Conservation (phyloP, 1,140 invertebrate genomes). For the Hypothenemus hampei region DNA sequence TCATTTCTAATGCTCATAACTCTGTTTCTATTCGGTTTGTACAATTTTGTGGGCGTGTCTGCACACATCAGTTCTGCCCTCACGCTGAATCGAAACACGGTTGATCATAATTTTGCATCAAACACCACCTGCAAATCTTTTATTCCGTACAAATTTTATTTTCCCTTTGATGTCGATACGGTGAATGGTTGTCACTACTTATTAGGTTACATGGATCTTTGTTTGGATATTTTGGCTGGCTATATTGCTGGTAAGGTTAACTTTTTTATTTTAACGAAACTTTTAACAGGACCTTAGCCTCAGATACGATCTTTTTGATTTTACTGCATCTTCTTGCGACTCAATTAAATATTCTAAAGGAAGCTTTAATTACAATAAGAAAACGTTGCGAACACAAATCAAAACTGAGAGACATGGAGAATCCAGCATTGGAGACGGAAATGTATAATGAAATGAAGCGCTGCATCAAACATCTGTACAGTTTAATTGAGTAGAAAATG, state of each 20-base stretch:
- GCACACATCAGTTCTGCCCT: constrained; percentile 13
- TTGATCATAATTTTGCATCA: neutral
- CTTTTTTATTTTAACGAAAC: neutral
- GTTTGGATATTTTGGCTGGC: constrained; percentile 9
- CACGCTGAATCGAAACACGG: constrained; percentile 9
- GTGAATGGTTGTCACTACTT: constrained; percentile 14
- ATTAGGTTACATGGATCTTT: constrained; percentile 20
- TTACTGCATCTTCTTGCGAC: constrained; percentile 32
- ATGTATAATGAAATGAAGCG: constrained; percentile 35
- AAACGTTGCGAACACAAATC: constrained; percentile 30
- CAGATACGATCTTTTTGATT: constrained; percentile 31
- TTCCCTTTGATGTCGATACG: constrained; percentile 20
- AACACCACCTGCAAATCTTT: constrained; percentile 15
- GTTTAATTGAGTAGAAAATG: constrained; percentile 32
- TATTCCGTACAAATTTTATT: constrained; percentile 16
- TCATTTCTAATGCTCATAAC: neutral
- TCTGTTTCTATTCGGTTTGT: constrained; percentile 12
- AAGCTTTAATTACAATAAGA: constrained; percentile 35
- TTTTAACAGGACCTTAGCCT: constrained; percentile 5
- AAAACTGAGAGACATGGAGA: constrained; percentile 27
- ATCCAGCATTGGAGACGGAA: constrained; percentile 27
- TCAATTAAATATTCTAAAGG: constrained; percentile 34
- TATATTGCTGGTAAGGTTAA: constrained; percentile 21
- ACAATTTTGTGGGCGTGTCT: constrained; percentile 18
- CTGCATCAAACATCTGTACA: constrained; percentile 35